Base-by-base conservation (phyloP, 2,888 invertebrate genomes). In the Dasypolia templi region DNA sequence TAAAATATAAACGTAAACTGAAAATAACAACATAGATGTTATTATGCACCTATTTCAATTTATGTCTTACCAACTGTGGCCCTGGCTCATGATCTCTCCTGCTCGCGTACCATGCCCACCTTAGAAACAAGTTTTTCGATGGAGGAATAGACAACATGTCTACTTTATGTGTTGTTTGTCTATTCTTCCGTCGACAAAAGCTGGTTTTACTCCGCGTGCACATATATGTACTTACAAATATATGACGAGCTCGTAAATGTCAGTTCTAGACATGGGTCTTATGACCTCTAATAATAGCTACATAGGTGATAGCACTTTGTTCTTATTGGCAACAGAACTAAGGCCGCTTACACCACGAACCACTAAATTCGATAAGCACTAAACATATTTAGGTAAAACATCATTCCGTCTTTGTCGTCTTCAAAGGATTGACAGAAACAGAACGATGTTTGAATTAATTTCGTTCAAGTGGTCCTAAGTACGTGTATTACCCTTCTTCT, bases 1-100 rank as follows among this genome's bases (percentile, higher is more conserved):
- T 87, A 82, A 72, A 82, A 77, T 73, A 69, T 75, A 78, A 70
- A 79, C 35, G 70, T 70, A 74, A 82, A 69, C 75, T 76, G 51
- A 63, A 84, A 79, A 75, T 72, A 75, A 81, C 55, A 64, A 72
- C 59, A 72, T 64, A 29, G 14, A 46, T 64, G 17, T n/a, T 46
- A 14, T 12, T 66, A 29, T 64, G n/a, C n/a, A n/a, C n/a, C n/a
- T 53, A 32, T 22, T 53, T 32, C 6, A 11, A 32, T 32, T 44
- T 42, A 39, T 39, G 9, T 26, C 63, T 64, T n/a, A 46, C 2
- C 22, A 19, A 7, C 17, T 55, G 17, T 11, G 22, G 11, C 2
- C 2, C 7, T 32, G 32, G 17, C n/a, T 55, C n/a, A n/a, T n/a
- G 11, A 3, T 53, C 32, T 32, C 3, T n/a, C 5, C 5, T 17